Conservation (phyloP, 2,797 vertebrate genomes). For the Protonibea diacanthus region DNA sequence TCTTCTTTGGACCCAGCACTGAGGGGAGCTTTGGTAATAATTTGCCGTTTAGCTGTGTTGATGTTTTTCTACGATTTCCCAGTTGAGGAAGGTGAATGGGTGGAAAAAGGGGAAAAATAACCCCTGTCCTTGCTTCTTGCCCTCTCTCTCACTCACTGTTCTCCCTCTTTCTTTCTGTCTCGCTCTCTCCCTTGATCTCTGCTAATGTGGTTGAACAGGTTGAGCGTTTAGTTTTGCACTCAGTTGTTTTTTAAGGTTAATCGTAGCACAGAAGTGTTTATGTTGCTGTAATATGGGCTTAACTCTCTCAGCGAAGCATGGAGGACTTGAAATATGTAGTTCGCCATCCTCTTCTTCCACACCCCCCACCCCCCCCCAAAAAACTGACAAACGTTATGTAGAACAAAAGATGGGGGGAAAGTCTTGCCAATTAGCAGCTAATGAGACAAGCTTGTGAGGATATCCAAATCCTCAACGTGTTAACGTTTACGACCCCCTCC, state of each 20-base stretch:
- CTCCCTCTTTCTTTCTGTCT: conserved; percentile 39
- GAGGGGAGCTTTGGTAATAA: conserved; percentile 80
- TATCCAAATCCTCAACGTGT: conserved; percentile 88
- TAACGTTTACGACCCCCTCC: conserved; percentile 82
- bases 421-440: conserved; percentile 90
- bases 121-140: conserved; percentile 59
- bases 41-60: conserved; percentile 80
- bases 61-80: conserved; percentile 81
- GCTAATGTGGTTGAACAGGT: conserved; percentile 81
- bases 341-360: conserved; percentile 52
- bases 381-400: conserved; percentile 82
- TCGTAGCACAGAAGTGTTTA: conserved; percentile 84
- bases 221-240: conserved; percentile 83
- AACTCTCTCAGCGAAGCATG: conserved; percentile 77
- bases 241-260: conserved; percentile 86
- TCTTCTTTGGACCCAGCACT: conserved; percentile 64
- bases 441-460: conserved; percentile 90
- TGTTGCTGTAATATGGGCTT: conserved; percentile 83
- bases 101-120: conserved; percentile 42
- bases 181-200: conserved; percentile 61
- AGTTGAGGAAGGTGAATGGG: conserved; percentile 76
- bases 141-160: conserved; percentile 48
- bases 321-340: conserved; percentile 83
- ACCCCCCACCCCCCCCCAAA: conserved; percentile 12
- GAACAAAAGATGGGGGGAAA: conserved; percentile 85